Evolutionary conservation across 2,113 vertebrate genomes (phyloP), one percentile per base, ranked within the genome.

Genomic region (Abramis brama): DNA sequence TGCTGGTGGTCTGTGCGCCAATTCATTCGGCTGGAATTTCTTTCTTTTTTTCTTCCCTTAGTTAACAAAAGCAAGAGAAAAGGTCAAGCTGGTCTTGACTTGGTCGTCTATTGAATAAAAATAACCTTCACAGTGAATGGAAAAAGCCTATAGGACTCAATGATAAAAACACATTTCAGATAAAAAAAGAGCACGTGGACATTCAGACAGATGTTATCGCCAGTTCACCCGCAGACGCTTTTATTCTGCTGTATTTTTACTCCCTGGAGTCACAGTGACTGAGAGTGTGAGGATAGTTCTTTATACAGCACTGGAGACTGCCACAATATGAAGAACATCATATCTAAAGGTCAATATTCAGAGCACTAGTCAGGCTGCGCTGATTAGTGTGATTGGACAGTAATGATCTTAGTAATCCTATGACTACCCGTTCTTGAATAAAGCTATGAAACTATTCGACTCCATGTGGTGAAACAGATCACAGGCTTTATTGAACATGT

Each of bases 31-130:
- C 6, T 25, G 19, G 45, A 50, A 82, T 85, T 86, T 83, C 47
- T 89, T 88, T 89, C 47, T 91, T 89, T 91, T 89, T 52, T 78
- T 45, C 79, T 59, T 59, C 60, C 12, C 10, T 79, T 43, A 15
- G 19, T 86, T 86, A 87, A 89, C 91, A 89, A 86, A 83, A 90
- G 88, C 74, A 21, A 33, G 30, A 84, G 60, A 83, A 91, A 90
- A 92, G 92, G 92, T 93, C 91, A 93, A 92, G 86, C 91, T 91
- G 84, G 90, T 92, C 91, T 89, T 83, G 89, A 88, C 84, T 50
- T 68, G 60, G 78, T 50, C 84, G 88, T 87, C 81, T 30, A 62
- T 79, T 89, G 91, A 92, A 89, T 87, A 82, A 88, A 83, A 71
- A 83, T 92, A 91, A 93, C 93, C 92, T 93, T 93, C 91, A 90